Conservation (phyloP, 2,797 vertebrate species). For the Prionace glauca region DNA sequence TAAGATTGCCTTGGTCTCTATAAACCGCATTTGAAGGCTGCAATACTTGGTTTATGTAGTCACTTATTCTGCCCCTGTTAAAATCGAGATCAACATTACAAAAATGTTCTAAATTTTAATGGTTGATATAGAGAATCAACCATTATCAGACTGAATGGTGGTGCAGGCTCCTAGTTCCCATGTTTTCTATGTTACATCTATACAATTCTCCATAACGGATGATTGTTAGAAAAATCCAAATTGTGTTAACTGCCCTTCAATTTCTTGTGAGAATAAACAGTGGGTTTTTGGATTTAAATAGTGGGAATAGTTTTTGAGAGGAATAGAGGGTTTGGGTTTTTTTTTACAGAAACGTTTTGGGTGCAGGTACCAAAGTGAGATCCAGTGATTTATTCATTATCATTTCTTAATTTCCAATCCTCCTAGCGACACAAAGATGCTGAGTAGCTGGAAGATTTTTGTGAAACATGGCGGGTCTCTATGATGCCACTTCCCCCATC, state of each 20-base stretch:
- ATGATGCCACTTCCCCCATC: background rate
- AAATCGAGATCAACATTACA: background rate
- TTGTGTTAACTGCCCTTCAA: background rate
- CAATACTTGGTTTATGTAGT: background rate
- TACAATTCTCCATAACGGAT: background rate
- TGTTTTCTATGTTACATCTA: no score
- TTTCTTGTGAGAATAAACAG: background rate
- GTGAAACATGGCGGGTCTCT: background rate
- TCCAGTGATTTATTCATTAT: no score
- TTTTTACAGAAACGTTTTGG: background rate
- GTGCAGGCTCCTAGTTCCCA: no score
- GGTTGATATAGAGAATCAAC: no score
- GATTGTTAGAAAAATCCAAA: background rate
- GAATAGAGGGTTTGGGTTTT: no score
- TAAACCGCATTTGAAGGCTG: background rate
- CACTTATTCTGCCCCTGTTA: background rate
- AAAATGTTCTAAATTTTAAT: background rate
- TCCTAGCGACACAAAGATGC: background rate
- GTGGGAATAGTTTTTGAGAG: no score
- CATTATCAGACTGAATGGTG: no score
- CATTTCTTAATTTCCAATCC: background rate
- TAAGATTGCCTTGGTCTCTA: no score
- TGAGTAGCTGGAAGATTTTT: background rate
- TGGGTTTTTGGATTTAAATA: background rate
- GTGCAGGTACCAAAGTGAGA: background rate